Evolutionary conservation across 2,888 invertebrate genomes (phyloP).

Genomic region (Spisula subtruncata): DNA sequence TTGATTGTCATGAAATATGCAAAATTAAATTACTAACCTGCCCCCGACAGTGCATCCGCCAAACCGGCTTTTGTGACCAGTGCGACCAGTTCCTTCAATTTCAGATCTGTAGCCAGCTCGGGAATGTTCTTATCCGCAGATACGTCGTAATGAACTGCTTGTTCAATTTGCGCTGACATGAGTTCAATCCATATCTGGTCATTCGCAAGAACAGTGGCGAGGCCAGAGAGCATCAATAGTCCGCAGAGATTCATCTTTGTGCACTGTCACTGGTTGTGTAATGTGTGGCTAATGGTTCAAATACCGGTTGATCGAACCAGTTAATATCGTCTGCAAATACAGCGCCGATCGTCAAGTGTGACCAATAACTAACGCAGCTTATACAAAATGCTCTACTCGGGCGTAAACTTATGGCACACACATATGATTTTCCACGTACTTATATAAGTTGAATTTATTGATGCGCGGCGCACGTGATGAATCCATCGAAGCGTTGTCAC

Average conservation of each 20-base stretch:
- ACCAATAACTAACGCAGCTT: not conserved
- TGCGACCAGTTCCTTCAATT: conserved; percentile 58
- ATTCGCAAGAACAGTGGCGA: conserved; percentile 43
- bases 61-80: conserved; percentile 69
- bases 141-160: conserved; percentile 36
- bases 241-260: conserved; percentile 26
- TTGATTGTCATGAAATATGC: not conserved
- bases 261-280: not conserved
- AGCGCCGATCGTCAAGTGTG: not conserved
- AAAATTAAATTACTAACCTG: conserved; percentile 65
- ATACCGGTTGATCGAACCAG: not conserved
- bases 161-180: conserved; percentile 52
- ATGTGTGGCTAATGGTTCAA: not conserved
- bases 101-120: conserved; percentile 66
- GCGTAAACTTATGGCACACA: not conserved
- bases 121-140: conserved; percentile 62
- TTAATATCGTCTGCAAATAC: not conserved
- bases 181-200: conserved; percentile 62
- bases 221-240: conserved; percentile 33
- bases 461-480: not conserved
- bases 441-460: not conserved
- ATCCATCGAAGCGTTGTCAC: conserved; percentile 1
- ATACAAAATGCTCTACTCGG: not conserved
- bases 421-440: not conserved
- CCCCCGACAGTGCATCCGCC: conserved; percentile 57